Evolutionary conservation across 2,888 invertebrate species (phyloP), one percentile per base, ranked within the genome.

Genomic region (Luperina nickerlii): DNA sequence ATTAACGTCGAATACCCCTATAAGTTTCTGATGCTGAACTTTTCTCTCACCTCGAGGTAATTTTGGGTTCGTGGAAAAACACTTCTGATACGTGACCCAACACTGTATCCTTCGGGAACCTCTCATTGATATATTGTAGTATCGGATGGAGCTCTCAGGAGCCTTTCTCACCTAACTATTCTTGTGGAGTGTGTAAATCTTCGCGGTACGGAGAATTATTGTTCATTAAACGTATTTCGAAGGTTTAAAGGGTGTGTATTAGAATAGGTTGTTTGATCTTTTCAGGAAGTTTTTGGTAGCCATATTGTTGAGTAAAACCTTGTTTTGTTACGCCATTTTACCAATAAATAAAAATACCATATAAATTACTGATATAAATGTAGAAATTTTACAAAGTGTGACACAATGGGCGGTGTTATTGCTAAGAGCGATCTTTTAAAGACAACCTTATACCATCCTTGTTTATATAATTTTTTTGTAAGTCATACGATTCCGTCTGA

Each of bases 71-170:
- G 92, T 93, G 90, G 94, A 93, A 95, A 95, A 96, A 95, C 95
- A 95, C 93, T 94, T 91, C 91, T 90, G 88, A 92, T 93, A 95
- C 95, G 95, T 96, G 95, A 95, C 94, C 94, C 92, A 92, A 92
- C 93, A 92, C 91, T 93, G 92, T 92, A 94, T 93, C 94, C 94
- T 92, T 87, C 76, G 92, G 90, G 89, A 92, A 89, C 92, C 91
- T 87, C 92, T 87, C 92, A 92, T 91, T 94, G 95, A 95, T 95
- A 95, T 95, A 96, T 95, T 91, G 92, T 91, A 92, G 92, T 91
- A 91, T 91, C 90, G 90, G 90, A 86, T 78, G 79, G 87, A 83
- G 82, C 81, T 82, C 89, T 88, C 89, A 82, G 89, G 91, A 88
- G 86, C 90, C 92, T 91, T 90, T 89, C 91, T 90, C 89, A 89